Conservation (phyloP, 2,113 vertebrate species). For the Myotis yumanensis region DNA sequence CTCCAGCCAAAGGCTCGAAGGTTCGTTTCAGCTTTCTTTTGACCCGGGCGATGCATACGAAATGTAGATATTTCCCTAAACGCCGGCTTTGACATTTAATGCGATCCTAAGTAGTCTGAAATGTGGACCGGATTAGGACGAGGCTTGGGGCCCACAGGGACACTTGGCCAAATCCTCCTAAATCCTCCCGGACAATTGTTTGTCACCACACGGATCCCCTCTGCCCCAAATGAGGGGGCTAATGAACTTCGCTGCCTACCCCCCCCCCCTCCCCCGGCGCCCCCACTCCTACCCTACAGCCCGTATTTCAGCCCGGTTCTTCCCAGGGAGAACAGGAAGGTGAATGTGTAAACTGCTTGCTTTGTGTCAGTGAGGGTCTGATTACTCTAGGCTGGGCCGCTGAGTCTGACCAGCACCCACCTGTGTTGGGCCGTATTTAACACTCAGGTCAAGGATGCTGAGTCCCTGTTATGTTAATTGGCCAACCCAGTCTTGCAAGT, state of each 20-base stretch:
- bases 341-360: background rate
- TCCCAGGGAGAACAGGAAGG: background rate
- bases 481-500: background rate
- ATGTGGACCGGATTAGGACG: conserved; percentile 76
- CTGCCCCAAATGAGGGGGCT: conserved; percentile 66
- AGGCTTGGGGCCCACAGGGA: conserved; percentile 72
- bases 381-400: background rate
- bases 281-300: background rate
- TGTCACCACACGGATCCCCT: conserved; percentile 73
- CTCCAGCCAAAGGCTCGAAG: conserved; percentile 40
- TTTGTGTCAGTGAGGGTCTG: background rate
- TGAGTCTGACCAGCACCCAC: background rate
- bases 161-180: conserved; percentile 76
- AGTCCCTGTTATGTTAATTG: background rate
- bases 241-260: conserved; percentile 56
- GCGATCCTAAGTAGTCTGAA: conserved; percentile 78
- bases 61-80: conserved; percentile 78
- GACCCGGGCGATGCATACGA: conserved; percentile 62
- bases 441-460: background rate
- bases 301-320: background rate
- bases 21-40: conserved; percentile 63
- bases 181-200: conserved; percentile 76
- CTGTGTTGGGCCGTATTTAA: background rate
- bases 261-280: background rate
- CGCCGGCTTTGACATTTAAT: conserved; percentile 78